Evolutionary conservation across 1,140 invertebrate genomes (phyloP).

Genomic region (Augochlora pura): DNA sequence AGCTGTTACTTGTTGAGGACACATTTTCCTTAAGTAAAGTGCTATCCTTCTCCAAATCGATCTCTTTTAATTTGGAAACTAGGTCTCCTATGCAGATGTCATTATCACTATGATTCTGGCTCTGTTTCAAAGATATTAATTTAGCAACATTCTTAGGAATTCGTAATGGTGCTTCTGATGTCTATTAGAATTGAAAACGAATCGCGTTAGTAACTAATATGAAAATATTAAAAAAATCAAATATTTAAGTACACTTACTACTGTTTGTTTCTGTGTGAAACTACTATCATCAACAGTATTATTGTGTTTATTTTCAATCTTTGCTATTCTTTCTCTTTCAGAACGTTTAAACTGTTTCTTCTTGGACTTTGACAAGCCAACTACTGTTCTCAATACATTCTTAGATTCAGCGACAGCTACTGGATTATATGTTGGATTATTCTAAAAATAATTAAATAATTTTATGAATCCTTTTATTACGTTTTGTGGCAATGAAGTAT

Average conservation of each 20-base stretch:
- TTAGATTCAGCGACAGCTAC: background rate
- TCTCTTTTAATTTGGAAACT: background rate
- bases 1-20: background rate
- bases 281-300: background rate
- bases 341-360: conserved; percentile 9
- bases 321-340: conserved; percentile 29
- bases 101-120: too few relatives aligned
- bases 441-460: conserved; percentile 4
- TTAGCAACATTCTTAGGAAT: conserved; percentile 12
- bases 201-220: background rate
- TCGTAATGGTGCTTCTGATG: conserved; percentile 4
- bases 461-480: background rate
- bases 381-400: background rate
- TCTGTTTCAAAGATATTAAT: background rate
- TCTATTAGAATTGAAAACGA: background rate
- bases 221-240: background rate
- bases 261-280: background rate
- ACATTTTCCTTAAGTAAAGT: too few relatives aligned
- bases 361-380: conserved; percentile 33
- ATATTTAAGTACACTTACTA: conserved; percentile 8
- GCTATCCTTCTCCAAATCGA: background rate
- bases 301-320: background rate
- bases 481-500: background rate
- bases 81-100: background rate
- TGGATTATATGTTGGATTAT: conserved; percentile 23